Evolutionary conservation across 2,888 invertebrate genomes (phyloP).

Genomic region (Caenorhabditis sp.): DNA sequence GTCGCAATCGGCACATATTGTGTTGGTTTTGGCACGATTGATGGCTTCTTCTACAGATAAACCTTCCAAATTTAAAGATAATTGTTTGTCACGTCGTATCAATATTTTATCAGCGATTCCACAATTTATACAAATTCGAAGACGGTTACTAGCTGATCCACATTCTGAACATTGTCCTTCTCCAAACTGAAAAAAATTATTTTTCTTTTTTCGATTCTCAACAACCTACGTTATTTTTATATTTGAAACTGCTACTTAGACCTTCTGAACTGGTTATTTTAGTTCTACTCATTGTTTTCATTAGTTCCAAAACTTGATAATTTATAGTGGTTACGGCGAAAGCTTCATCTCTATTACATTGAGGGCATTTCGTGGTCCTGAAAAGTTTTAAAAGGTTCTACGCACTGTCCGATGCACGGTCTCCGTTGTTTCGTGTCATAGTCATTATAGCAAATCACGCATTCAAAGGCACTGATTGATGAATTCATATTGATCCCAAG

Average conservation of each 20-base stretch:
- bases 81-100: no score
- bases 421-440: constrained; percentile 20
- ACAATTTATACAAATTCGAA: constrained; percentile 4
- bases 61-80: not conserved
- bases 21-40: not conserved
- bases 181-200: not conserved
- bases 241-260: not conserved
- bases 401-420: constrained; percentile 38
- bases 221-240: not conserved
- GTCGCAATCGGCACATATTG: constrained; percentile 39
- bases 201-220: not conserved
- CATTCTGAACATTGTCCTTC: not conserved
- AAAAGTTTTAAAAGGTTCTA: not conserved
- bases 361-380: constrained; percentile 34
- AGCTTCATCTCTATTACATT: constrained; percentile 39
- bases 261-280: not conserved
- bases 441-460: constrained; percentile 39
- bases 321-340: constrained; percentile 36
- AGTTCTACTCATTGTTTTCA: not conserved
- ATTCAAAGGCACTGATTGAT: constrained; percentile 22
- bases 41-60: not conserved
- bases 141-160: not conserved
- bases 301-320: constrained; percentile 25
- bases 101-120: not conserved
- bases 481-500: not conserved